A percentile compares a stretch with the other conserved stretches of the same genome.
phyloP scores from a whole-genome alignment of 2,113 vertebrate genomes.

The Dicentrarchus labrax region DNA sequence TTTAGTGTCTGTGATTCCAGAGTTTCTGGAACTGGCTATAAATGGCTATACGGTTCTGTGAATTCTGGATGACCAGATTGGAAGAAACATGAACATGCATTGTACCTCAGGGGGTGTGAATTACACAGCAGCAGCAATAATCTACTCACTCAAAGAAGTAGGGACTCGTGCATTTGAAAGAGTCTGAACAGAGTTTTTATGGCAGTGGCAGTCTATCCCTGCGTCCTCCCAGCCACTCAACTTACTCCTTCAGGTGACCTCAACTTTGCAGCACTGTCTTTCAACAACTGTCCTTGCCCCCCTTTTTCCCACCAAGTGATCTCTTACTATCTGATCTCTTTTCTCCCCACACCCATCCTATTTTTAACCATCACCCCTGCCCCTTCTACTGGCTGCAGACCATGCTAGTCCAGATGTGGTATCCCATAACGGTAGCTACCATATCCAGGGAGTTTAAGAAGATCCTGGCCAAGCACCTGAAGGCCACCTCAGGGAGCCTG shows the following conservation, averaged over 20 bases:
- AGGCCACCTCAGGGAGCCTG: constrained; percentile 81
- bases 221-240: neutral
- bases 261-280: neutral
- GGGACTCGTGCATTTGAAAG: too few relatives aligned
- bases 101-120: neutral
- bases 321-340: neutral
- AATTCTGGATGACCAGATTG: neutral
- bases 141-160: too few relatives aligned
- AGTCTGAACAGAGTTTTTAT: neutral
- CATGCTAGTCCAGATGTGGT: constrained; percentile 87
- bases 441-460: constrained; percentile 86
- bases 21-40: neutral
- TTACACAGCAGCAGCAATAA: neutral
- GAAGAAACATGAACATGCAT: neutral
- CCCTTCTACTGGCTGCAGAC: constrained; percentile 65
- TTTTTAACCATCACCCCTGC: neutral
- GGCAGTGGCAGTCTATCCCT: too few relatives aligned
- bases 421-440: constrained; percentile 86
- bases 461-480: constrained; percentile 84
- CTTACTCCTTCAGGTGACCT: too few relatives aligned
- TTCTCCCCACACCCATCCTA: neutral
- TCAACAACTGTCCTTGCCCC: neutral
- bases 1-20: neutral
- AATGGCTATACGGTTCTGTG: neutral
- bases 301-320: neutral